Evolutionary conservation across 2,888 invertebrate genomes (phyloP).

Genomic region (Holacanthella duospinosa): DNA sequence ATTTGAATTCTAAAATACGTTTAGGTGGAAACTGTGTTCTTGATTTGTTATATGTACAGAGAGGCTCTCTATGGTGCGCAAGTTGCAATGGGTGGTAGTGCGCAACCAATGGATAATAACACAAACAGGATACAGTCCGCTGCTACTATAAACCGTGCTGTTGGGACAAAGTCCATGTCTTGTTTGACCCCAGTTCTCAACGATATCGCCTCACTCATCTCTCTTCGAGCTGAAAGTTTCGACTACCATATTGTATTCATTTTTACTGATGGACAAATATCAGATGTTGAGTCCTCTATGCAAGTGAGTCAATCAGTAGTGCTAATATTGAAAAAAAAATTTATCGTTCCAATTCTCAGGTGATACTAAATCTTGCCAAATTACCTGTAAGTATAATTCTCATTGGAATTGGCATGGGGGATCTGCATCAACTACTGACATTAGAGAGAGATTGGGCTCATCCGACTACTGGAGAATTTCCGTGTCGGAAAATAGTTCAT

Average conservation of each 20-base stretch:
- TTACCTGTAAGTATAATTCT: constrained; percentile 26
- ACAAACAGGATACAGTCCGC: neutral
- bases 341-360: too few relatives aligned
- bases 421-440: constrained; percentile 19
- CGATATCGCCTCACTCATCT: constrained; percentile 21
- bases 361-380: constrained; percentile 18
- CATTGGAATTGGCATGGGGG: constrained; percentile 27
- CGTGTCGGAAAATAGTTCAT: constrained; percentile 22
- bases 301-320: constrained; percentile 18
- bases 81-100: constrained; percentile 10
- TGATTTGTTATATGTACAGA: constrained; percentile 9
- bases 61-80: constrained; percentile 20
- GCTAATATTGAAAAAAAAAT: too few relatives aligned
- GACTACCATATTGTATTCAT: constrained; percentile 30
- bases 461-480: constrained; percentile 16
- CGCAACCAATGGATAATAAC: neutral
- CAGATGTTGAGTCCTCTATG: constrained; percentile 20
- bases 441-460: constrained; percentile 22
- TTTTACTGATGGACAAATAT: constrained; percentile 28
- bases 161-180: neutral
- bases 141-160: neutral
- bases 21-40: neutral
- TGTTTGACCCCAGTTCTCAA: constrained; percentile 20
- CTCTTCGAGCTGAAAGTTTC: constrained; percentile 19
- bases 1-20: too few relatives aligned